Evolutionary conservation across 2,113 vertebrate genomes (phyloP), one percentile per base, ranked within the genome.

Genomic region (Stigmatopora nigra): DNA sequence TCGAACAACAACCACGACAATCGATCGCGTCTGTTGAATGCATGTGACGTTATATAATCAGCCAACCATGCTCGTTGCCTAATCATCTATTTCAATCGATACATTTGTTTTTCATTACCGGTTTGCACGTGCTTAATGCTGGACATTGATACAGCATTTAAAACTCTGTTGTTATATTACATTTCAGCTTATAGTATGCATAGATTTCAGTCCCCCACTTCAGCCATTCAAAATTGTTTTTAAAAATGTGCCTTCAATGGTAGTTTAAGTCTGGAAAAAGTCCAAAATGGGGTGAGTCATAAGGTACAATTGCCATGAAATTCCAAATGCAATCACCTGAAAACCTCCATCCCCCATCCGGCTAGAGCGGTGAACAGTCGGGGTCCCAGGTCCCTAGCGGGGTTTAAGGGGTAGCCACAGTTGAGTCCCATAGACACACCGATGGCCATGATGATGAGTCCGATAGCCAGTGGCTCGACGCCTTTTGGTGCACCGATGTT

Each of bases 331-430:
- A 35, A 31, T 89, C 87, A 98, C 96, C 90, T 97, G 87, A 98
- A 98, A 48, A 98, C 95, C 72, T 94, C 94, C 73, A 90, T 86
- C 1, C 96, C 95, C 94, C 94, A 98, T 48, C 96, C 96, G 1
- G 94, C 94, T 16, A 93, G 0, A 0, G 93, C 92, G 0, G 95
- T 97, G 88, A 98, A 97, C 59, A 98, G 81, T 13, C 96, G 88
- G 5, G 96, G 95, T 16, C 93, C 91, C 52, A 98, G 90, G 71
- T 98, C 96, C 72, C 96, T 88, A 73, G 96, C 96, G 0, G 96
- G 96, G 78, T 98, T 98, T 87, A 98, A 92, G 53, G 95, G 93
- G 73, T 94, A 94, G 41, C 95, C 95, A 22, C 92, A 92, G 91
- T 98, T 98, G 83, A 94, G 82, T 2, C 92, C 92, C 92, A 98